phyloP scores from a whole-genome alignment of 2,888 invertebrate species.

The Tipula lateralis region DNA sequence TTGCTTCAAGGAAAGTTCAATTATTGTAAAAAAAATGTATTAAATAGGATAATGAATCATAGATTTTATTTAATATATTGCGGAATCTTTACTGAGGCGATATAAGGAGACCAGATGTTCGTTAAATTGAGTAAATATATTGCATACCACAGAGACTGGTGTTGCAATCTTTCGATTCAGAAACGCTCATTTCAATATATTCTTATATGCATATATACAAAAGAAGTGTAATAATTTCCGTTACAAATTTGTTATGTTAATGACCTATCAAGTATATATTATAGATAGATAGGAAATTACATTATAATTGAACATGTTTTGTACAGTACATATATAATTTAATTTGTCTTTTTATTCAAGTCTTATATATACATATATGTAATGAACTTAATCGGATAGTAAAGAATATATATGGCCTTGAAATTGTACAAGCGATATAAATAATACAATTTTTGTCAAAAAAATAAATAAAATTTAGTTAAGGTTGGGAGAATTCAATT shows the following conservation, averaged over 20 bases:
- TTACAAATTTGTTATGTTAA: conserved; percentile 1
- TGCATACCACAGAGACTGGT: neutral
- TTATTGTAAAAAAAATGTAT: neutral
- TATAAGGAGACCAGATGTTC: neutral
- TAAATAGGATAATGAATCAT: neutral
- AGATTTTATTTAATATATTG: neutral
- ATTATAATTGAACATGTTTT: neutral
- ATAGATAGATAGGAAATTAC: conserved; percentile 14
- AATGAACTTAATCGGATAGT: neutral
- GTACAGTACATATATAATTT: neutral
- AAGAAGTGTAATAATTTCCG: neutral
- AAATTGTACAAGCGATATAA: neutral
- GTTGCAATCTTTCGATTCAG: neutral
- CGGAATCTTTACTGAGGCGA: neutral
- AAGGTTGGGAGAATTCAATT: neutral
- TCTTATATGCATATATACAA: neutral
- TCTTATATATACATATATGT: neutral
- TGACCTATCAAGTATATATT: conserved; percentile 14
- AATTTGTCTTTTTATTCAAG: neutral
- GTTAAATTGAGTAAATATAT: neutral
- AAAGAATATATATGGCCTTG: neutral
- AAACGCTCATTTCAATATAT: neutral
- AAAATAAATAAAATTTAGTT: neutral
- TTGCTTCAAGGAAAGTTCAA: conserved; percentile 11
- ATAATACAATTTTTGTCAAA: neutral